Evolutionary conservation across 2,797 vertebrate genomes (phyloP).

Genomic region (Coendou prehensilis): DNA sequence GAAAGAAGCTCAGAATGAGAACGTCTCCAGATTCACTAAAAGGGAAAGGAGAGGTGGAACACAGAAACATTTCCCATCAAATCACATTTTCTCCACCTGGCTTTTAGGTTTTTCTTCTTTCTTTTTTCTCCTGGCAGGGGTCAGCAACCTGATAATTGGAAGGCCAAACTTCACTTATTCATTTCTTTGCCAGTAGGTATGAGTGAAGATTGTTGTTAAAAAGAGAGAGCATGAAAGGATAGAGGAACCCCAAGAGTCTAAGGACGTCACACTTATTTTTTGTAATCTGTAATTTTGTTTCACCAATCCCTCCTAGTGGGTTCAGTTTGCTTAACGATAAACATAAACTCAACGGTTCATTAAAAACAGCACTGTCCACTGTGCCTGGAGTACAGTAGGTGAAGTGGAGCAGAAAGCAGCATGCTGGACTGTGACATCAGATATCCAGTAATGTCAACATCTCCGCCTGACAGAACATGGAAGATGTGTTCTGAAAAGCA

Average conservation of each 20-base stretch:
- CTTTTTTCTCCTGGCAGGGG: neutral
- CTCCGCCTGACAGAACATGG: neutral
- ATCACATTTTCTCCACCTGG: neutral
- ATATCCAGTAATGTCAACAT: no score
- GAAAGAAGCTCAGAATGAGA: neutral
- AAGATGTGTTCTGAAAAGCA: neutral
- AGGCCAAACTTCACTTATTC: neutral
- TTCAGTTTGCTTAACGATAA: neutral
- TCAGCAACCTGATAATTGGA: neutral
- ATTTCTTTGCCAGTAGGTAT: neutral
- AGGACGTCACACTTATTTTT: no score
- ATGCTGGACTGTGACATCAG: no score
- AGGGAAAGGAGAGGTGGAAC: neutral
- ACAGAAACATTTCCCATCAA: neutral
- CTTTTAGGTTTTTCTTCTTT: neutral
- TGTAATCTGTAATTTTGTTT: neutral
- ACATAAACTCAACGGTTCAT: neutral
- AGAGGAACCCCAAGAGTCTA: rapidly evolving
- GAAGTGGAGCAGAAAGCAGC: neutral
- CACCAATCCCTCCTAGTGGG: neutral
- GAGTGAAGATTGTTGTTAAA: neutral
- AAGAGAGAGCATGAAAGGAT: neutral
- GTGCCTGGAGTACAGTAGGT: neutral
- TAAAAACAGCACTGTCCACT: neutral
- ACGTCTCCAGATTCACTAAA: neutral